A percentile compares a stretch with the other conserved stretches of the same genome.
phyloP scores from a whole-genome alignment of 2,888 invertebrate genomes.

The Andrena haemorrhoa region DNA sequence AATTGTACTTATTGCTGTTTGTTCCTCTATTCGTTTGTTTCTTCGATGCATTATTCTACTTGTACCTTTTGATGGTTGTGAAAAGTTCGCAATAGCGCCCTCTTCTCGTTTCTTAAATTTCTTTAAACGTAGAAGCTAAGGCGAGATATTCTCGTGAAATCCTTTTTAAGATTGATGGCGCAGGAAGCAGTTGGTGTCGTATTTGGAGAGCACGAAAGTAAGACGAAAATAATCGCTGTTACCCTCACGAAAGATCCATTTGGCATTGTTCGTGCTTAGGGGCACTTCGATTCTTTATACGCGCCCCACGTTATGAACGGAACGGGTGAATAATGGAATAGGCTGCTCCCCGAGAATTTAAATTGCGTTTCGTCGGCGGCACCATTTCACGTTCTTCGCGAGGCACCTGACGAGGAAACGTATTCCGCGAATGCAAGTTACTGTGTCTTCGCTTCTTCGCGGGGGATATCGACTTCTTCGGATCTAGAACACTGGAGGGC shows the following conservation, averaged over 20 bases:
- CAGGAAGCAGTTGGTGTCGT: not conserved
- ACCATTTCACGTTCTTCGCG: slow-evolving; percentile 31
- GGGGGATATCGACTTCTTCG: too few relatives aligned
- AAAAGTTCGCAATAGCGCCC: too few relatives aligned
- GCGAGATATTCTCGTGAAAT: not conserved
- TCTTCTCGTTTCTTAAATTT: too few relatives aligned
- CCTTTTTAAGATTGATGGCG: not conserved
- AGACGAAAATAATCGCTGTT: slow-evolving; percentile 10
- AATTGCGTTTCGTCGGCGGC: slow-evolving; percentile 34
- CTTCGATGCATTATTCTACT: not conserved
- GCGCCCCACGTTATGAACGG: slow-evolving; percentile 24
- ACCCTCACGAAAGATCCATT: not conserved
- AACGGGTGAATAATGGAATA: slow-evolving; percentile 49
- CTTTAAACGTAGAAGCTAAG: not conserved
- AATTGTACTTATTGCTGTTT: slow-evolving; percentile 36
- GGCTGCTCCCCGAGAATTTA: slow-evolving; percentile 39
- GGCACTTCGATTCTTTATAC: slow-evolving; percentile 32
- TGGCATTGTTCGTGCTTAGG: not conserved
- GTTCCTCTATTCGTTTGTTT: not conserved
- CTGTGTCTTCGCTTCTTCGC: not conserved
- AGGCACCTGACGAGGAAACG: not conserved
- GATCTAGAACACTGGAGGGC: too few relatives aligned
- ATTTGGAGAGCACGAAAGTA: not conserved
- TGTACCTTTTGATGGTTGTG: not conserved
- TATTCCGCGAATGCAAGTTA: not conserved